Base-by-base conservation (phyloP, 2,797 vertebrate species). In the Galaxias olidus region DNA sequence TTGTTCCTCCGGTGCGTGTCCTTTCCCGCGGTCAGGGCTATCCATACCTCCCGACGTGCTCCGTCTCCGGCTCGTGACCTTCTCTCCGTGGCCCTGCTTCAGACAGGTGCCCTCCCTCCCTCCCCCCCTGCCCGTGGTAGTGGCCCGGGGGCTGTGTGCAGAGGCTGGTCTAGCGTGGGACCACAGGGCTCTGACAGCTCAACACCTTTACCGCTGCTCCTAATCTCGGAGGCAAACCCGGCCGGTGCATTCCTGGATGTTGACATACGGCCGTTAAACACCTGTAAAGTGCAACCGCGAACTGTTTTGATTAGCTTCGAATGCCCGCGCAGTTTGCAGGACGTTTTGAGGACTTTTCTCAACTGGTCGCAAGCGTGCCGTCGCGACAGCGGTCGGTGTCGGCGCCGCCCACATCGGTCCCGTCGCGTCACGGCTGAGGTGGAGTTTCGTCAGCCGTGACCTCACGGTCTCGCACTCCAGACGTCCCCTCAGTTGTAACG, bases 1-100 rank as follows among this genome's bases (percentile, higher is more conserved):
- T 82, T 82, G 70, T 79, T 75, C 72, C 6, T 20, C 55, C 71
- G 61, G 61, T 64, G 59, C 48, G 6, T 50, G 2, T 78, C 60
- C 62, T 73, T 47, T 18, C 64, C 64, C 71, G 57, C 12, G 58
- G 14, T 60, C 48, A 46, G 18, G 18, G 63, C 53, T 58, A 12
- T 75, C 61, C 65, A 44, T 73, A 65, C 55, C 65, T 72, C 76
- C 68, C 61, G 59, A 61, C 74, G 8, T 41, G n/a, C 54, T 47
- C n/a, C 0, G 18, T 70, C 66, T 65, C 51, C 53, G 20, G 0
- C 4, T 41, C n/a, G 53, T 7, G 1, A 62, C 61, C 47, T 49
- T 54, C 56, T 56, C 55, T 64, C 61, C 56, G 41, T 51, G 58
- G 30, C 56, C 50, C 62, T 58, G 73, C 59, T 63, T 67, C 72